Conservation (phyloP, 2,797 vertebrate species). For the Cossypha dichroa region DNA sequence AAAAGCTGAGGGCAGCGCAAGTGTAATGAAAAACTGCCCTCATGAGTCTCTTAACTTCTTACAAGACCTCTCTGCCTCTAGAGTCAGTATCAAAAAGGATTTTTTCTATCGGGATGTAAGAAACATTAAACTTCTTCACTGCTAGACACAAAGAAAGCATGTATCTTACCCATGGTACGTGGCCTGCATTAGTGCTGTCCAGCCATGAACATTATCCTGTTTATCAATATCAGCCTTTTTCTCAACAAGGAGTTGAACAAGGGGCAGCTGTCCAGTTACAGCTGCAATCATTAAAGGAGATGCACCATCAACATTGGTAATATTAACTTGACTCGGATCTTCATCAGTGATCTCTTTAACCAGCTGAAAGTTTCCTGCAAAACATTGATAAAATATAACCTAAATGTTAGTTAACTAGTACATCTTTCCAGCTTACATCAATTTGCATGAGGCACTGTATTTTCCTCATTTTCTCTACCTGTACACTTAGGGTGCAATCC, state of each 20-base stretch:
- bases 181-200: constrained; percentile 98
- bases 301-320: constrained; percentile 90
- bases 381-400: neutral
- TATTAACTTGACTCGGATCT: constrained; percentile 89
- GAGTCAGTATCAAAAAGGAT: neutral
- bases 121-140: neutral
- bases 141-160: neutral
- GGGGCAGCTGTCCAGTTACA: constrained; percentile 90
- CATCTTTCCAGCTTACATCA: neutral
- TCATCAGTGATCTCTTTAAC: constrained; percentile 94
- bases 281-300: constrained; percentile 96
- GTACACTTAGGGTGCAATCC: neutral
- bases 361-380: constrained; percentile 89
- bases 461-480: neutral
- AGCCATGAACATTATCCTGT: constrained; percentile 92
- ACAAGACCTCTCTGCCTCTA: neutral
- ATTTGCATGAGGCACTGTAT: neutral
- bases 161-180: constrained; percentile 92
- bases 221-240: constrained; percentile 89
- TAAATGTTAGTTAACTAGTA: neutral
- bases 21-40: neutral
- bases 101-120: neutral
- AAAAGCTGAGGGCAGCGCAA: neutral
- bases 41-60: neutral
- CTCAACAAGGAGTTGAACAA: constrained; percentile 95